A percentile compares a stretch with the other conserved stretches of the same genome.
Evolutionary conservation across 23 tunicate genomes (phyloP).

Genomic region (Diplosoma virens): DNA sequence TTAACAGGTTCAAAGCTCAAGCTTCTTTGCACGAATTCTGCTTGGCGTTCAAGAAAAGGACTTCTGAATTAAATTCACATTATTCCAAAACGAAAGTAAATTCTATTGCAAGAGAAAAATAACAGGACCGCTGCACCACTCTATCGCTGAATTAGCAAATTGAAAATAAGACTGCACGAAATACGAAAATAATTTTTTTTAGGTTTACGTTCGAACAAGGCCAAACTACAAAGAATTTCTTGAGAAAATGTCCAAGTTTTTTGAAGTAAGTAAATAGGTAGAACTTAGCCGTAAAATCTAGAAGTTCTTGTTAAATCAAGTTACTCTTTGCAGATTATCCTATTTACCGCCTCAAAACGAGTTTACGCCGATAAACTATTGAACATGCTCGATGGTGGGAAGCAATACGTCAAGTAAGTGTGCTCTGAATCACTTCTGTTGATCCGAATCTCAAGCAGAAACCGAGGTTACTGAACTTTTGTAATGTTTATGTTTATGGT

Average conservation of each 20-base stretch:
- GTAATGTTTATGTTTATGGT: too few species aligned
- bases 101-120: too few species aligned
- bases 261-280: conserved; percentile 46
- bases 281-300: not conserved
- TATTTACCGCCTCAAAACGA: conserved; percentile 85
- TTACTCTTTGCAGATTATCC: conserved; percentile 55
- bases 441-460: not conserved
- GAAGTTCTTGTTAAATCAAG: not conserved
- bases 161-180: too few species aligned
- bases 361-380: conserved; percentile 89
- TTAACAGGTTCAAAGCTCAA: too few species aligned
- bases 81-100: too few species aligned
- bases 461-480: too few species aligned
- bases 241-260: conserved; percentile 85
- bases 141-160: too few species aligned
- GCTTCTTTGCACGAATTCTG: too few species aligned
- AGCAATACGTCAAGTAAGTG: conserved; percentile 56
- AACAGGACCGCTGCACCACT: too few species aligned
- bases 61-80: too few species aligned
- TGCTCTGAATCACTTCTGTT: not conserved
- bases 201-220: conserved; percentile 94
- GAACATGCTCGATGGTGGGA: conserved; percentile 87
- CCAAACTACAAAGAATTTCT: conserved; percentile 91
- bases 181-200: not conserved
- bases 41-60: too few species aligned